Percentiles rank a stretch among this genome's conserved stretches.
phyloP scores from a whole-genome alignment of 2,888 invertebrate genomes.

The Archaeoteleia sp. region DNA sequence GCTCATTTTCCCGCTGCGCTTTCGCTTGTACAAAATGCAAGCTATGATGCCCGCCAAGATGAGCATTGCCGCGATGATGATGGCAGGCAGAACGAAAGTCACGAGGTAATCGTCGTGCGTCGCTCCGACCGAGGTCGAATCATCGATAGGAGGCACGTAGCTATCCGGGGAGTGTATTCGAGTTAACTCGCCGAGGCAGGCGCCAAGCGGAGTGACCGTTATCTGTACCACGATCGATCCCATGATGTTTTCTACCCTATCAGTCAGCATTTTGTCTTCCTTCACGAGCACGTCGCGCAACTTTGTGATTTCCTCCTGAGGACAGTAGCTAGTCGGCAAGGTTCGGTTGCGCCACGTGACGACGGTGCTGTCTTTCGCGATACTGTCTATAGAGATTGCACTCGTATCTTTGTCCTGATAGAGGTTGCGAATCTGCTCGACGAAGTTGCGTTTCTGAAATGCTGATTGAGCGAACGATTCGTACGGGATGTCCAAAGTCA shows the following conservation, averaged over 20 bases:
- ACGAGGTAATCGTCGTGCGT: constrained; percentile 81
- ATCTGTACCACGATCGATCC: constrained; percentile 81
- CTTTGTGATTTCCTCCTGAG: constrained; percentile 84
- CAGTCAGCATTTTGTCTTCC: constrained; percentile 78
- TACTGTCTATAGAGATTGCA: constrained; percentile 84
- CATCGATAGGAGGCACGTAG: constrained; percentile 65
- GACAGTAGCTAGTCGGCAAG: constrained; percentile 83
- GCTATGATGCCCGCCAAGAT: constrained; percentile 91
- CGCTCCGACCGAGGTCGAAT: constrained; percentile 71
- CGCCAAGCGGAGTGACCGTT: constrained; percentile 76
- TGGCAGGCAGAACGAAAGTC: constrained; percentile 92
- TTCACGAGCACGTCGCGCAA: constrained; percentile 84
- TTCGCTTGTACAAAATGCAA: constrained; percentile 88
- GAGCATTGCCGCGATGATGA: constrained; percentile 91
- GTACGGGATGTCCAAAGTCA: constrained; percentile 84
- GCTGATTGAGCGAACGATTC: constrained; percentile 83
- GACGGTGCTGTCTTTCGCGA: constrained; percentile 81
- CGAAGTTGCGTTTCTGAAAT: constrained; percentile 84
- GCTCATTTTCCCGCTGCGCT: constrained; percentile 90
- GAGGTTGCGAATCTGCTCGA: constrained; percentile 85
- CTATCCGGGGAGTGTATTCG: constrained; percentile 69
- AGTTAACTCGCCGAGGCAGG: constrained; percentile 77
- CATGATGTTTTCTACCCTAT: constrained; percentile 81
- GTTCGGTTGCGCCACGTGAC: constrained; percentile 90
- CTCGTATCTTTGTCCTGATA: constrained; percentile 86